Percentiles rank a stretch among this genome's conserved stretches.
Conservation (phyloP, 92 coral and sea anemone genomes). For the Porites rus region DNA sequence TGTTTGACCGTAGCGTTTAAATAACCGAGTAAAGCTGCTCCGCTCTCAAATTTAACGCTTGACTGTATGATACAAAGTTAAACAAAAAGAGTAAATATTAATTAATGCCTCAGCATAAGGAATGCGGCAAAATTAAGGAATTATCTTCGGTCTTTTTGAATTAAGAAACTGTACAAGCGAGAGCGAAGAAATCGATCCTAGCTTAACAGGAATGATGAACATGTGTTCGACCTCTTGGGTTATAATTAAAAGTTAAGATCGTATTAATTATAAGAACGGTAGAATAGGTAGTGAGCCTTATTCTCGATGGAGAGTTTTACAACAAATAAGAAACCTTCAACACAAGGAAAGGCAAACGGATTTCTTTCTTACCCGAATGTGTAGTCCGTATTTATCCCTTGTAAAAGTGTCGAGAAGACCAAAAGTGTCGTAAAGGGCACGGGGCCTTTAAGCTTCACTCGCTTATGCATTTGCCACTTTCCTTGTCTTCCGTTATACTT, state of each 20-base stretch:
- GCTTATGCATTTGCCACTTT: neutral
- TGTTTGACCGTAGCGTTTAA: neutral
- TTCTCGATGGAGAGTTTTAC: neutral
- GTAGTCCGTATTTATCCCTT: constrained; percentile 1
- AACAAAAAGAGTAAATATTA: constrained; percentile 2
- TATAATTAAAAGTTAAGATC: neutral
- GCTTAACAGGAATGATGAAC: neutral
- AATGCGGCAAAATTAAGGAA: neutral
- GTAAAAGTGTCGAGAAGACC: neutral
- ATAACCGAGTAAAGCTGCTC: neutral
- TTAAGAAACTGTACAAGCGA: too few relatives aligned
- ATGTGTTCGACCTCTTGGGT: neutral
- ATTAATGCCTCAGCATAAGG: neutral
- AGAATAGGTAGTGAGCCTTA: neutral
- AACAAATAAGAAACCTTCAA: neutral
- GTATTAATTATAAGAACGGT: neutral
- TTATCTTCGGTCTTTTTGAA: neutral
- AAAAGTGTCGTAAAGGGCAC: neutral
- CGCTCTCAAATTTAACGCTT: neutral
- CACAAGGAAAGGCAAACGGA: neutral
- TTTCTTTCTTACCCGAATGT: constrained; percentile 15
- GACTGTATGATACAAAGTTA: neutral
- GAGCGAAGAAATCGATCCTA: neutral
- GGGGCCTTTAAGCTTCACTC: constrained; percentile 14
- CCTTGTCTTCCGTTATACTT: neutral